Base-by-base conservation (phyloP, 2,888 invertebrate species). In the Trachelus iudaicus region DNA sequence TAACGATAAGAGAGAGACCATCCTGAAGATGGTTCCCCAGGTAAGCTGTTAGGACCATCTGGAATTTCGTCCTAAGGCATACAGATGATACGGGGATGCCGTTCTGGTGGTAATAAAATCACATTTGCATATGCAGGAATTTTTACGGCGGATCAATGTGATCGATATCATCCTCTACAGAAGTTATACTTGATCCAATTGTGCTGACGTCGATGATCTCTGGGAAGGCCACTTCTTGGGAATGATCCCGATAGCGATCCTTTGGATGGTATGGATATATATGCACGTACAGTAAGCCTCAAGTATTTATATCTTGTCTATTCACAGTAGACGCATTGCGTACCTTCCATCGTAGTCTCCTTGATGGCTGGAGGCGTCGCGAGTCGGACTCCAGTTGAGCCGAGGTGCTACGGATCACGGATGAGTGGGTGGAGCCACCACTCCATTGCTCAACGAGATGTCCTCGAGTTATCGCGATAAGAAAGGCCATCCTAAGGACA, bases 401-500 rank as follows among this genome's bases (percentile, higher is more conserved):
- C 81, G 82, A 86, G 82, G 82, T 87, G 80, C 83, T 80, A 80
- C 81, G 80, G 85, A 87, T 89, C 86, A 85, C 84, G 84, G 88
- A 88, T 88, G 87, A 86, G 88, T 90, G 88, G 90, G 90, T 90
- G 90, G 89, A 89, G 89, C 80, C 85, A 85, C 80, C 80, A 83
- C 82, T 85, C 85, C 81, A 86, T 90, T 90, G 87, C 89, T 88
- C 86, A 88, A 88, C 88, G 81, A 86, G 89, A 90, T 90, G 90
- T 90, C 90, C 91, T 90, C 91, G 89, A 87, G 87, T 88, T 89
- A 89, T 88, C 87, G 83, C 86, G 90, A 90, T 90, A 89, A 90
- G 89, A 89, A 89, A 90, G 89, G 89, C 88, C 90, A 90, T 90
- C 90, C 88, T 89, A 87, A 89, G 89, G 90, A 90, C 89, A 90